Conservation (phyloP, 2,888 invertebrate species). For the Poecilobothrus nobilitatus region DNA sequence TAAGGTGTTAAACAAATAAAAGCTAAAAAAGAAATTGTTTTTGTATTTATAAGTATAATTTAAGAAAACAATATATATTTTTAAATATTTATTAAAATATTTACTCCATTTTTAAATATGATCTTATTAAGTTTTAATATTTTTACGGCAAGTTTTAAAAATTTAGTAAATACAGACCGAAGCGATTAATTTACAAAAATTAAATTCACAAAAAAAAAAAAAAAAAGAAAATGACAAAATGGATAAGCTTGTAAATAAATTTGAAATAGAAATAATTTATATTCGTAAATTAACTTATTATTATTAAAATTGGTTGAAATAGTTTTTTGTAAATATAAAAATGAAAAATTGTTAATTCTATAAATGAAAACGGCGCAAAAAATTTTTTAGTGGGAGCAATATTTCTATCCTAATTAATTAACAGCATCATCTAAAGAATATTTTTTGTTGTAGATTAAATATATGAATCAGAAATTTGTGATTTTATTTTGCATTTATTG, state of each 20-base stretch:
- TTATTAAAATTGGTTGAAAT: too few species aligned
- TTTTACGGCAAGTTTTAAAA: not conserved
- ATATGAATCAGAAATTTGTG: not conserved
- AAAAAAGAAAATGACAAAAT: not conserved
- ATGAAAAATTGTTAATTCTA: too few species aligned
- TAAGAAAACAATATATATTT: too few species aligned
- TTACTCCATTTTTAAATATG: too few species aligned
- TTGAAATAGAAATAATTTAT: too few species aligned
- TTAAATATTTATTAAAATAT: too few species aligned
- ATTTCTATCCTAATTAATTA: not conserved
- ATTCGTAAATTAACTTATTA: too few species aligned
- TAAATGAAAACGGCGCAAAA: not conserved
- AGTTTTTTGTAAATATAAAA: too few species aligned
- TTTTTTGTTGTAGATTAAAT: not conserved
- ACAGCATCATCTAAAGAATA: not conserved
- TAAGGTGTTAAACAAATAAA: conserved; percentile 1
- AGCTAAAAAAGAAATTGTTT: not conserved
- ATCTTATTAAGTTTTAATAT: not conserved
- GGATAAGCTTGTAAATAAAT: not conserved
- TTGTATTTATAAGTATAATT: not conserved
- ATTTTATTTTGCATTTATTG: not conserved
- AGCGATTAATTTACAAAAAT: not conserved
- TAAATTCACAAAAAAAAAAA: not conserved
- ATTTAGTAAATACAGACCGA: not conserved
- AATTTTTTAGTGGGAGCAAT: not conserved